Conservation (phyloP, 2,113 vertebrate species). For the Mustela nigripes region DNA sequence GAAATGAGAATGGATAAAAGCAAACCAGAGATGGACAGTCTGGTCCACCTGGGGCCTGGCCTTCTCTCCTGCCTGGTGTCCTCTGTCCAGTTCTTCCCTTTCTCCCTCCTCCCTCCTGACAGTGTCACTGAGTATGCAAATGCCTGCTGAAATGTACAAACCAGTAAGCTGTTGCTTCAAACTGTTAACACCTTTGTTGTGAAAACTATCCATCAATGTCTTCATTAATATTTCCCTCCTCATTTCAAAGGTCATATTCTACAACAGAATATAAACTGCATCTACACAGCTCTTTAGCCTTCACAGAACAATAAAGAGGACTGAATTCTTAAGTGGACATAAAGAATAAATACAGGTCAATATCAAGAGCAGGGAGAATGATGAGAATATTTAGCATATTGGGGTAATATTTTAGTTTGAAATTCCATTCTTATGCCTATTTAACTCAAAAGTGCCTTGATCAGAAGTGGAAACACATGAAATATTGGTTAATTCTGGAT, state of each 20-base stretch:
- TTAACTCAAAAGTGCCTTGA: constrained; percentile 10
- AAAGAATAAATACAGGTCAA: neutral
- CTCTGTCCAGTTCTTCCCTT: neutral
- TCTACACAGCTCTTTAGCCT: constrained; percentile 49
- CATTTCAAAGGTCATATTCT: neutral
- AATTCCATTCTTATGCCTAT: neutral
- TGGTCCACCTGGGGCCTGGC: neutral
- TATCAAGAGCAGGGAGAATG: neutral
- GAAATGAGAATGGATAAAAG: neutral
- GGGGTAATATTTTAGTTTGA: neutral
- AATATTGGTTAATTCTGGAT: constrained; percentile 37
- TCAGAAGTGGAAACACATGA: neutral
- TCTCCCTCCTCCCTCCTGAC: neutral
- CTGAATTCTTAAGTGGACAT: constrained; percentile 34
- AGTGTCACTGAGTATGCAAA: neutral
- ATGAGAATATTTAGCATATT: neutral
- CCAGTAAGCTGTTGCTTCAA: neutral
- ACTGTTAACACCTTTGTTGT: neutral
- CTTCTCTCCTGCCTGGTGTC: neutral
- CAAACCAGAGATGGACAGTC: neutral
- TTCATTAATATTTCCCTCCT: constrained; percentile 38
- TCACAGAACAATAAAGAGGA: neutral
- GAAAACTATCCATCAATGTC: constrained; percentile 43
- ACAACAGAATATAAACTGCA: constrained; percentile 2
- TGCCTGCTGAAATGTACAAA: neutral